Conservation (phyloP, 2,113 vertebrate genomes). For the Illadopsis cleaveri region DNA sequence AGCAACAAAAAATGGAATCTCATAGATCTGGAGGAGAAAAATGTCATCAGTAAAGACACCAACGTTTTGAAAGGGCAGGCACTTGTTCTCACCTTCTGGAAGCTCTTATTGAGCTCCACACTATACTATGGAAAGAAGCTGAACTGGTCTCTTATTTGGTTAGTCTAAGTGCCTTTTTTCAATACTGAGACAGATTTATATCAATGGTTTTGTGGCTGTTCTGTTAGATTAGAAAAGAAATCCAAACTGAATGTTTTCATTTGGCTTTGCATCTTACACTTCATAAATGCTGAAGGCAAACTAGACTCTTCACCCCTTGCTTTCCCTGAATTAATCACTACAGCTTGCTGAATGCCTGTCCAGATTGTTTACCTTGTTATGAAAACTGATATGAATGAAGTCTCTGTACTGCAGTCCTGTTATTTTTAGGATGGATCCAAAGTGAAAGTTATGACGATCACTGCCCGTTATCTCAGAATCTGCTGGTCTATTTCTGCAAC, state of each 20-base stretch:
- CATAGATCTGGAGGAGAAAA: slow-evolving; percentile 84
- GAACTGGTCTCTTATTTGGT: background rate
- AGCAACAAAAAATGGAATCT: slow-evolving; percentile 95
- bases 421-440: slow-evolving; percentile 87
- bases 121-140: background rate
- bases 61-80: background rate
- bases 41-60: background rate
- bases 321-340: background rate
- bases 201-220: background rate
- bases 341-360: background rate
- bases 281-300: background rate
- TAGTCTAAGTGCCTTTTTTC: background rate
- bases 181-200: background rate
- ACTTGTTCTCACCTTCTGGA: background rate
- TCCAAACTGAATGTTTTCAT: background rate
- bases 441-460: slow-evolving; percentile 86
- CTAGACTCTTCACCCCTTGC: background rate
- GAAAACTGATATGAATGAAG: slow-evolving; percentile 94
- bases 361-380: slow-evolving; percentile 85
- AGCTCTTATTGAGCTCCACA: background rate
- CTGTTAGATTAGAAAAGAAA: background rate
- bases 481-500: slow-evolving; percentile 75
- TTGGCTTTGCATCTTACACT: background rate
- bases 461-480: slow-evolving; percentile 85
- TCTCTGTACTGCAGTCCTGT: slow-evolving; percentile 93